phyloP scores from a whole-genome alignment of 2,888 invertebrate species.

The Antheraea assamensis region DNA sequence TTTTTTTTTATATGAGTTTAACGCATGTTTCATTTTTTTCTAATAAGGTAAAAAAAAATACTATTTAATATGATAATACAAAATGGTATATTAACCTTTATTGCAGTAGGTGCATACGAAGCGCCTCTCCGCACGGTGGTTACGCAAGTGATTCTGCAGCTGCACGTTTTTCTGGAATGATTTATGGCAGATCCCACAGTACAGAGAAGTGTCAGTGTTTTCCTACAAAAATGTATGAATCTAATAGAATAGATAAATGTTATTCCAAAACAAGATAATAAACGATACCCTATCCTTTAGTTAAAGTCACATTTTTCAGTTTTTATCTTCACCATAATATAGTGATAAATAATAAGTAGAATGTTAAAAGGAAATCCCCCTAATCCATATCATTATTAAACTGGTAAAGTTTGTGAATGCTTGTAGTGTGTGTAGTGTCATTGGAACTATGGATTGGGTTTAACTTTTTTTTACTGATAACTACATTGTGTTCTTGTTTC shows the following conservation, averaged over 20 bases:
- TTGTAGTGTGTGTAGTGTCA: too few species aligned
- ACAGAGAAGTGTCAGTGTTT: constrained; percentile 53
- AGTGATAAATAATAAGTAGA: too few species aligned
- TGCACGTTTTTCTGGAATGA: constrained; percentile 74
- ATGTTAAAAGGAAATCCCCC: too few species aligned
- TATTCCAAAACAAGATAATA: constrained; percentile 3
- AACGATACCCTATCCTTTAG: not conserved
- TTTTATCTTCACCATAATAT: not conserved
- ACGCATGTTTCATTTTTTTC: too few species aligned
- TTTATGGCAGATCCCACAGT: constrained; percentile 76
- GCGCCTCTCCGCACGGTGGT: constrained; percentile 77
- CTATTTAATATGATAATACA: not conserved
- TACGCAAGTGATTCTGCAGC: constrained; percentile 75
- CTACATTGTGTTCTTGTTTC: too few species aligned
- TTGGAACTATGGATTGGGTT: too few species aligned
- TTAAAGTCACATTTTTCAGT: not conserved
- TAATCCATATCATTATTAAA: too few species aligned
- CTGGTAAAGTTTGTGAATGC: too few species aligned
- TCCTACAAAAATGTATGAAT: constrained; percentile 47
- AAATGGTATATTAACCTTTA: constrained; percentile 58
- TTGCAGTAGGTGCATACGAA: constrained; percentile 79
- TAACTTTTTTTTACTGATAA: too few species aligned
- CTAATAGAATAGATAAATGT: constrained; percentile 13
- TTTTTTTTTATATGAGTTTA: too few species aligned
- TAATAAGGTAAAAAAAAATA: not conserved